phyloP scores from a whole-genome alignment of 2,113 vertebrate genomes.

The Vidua chalybeata region DNA sequence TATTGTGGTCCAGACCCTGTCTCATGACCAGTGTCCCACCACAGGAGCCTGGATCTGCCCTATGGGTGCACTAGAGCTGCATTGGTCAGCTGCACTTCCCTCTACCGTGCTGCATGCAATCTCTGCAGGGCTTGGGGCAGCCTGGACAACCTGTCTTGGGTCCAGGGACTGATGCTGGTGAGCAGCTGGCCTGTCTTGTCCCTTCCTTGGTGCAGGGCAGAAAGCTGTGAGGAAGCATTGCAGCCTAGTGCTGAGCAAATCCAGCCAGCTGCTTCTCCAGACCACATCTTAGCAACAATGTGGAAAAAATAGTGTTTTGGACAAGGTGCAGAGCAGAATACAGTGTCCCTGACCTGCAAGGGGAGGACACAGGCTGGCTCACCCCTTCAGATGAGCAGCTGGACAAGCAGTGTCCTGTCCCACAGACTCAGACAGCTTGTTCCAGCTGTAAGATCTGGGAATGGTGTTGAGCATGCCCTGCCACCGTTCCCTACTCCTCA shows the following conservation, averaged over 20 bases:
- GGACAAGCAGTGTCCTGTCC: not conserved
- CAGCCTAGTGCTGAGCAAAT: not conserved
- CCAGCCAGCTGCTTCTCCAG: not conserved
- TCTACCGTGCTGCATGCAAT: accelerated
- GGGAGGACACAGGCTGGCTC: not conserved
- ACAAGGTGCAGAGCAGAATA: not conserved
- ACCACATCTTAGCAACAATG: not conserved
- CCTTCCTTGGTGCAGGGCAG: not conserved
- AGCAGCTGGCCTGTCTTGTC: not conserved
- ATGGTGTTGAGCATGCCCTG: not conserved
- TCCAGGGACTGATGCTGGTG: not conserved
- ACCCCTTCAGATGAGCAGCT: not conserved
- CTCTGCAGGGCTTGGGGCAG: not conserved
- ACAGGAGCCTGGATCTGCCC: not conserved
- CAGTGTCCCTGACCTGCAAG: not conserved
- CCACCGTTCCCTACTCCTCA: not conserved
- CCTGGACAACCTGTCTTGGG: not conserved
- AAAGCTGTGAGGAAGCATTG: not conserved
- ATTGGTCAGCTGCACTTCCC: not conserved
- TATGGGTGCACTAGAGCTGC: not conserved
- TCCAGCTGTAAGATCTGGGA: not conserved
- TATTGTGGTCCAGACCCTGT: not conserved
- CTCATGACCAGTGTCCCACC: not conserved
- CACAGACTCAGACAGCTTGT: not conserved
- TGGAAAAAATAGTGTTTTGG: not conserved